Evolutionary conservation across 92 coral and sea anemone species (phyloP).

Genomic region (Nematostella vectensis): DNA sequence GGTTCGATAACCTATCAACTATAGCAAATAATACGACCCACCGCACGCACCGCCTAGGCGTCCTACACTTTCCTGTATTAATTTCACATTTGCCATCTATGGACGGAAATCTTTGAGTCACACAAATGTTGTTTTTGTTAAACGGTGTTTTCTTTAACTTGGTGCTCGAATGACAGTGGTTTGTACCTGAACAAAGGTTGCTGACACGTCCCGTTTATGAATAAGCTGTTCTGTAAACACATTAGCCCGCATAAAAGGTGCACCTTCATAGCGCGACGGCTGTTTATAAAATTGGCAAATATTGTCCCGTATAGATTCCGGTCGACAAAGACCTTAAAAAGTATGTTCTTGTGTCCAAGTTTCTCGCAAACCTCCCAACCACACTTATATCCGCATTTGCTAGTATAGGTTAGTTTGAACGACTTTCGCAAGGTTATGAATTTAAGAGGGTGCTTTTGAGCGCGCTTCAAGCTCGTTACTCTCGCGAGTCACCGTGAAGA

Average conservation of each 20-base stretch:
- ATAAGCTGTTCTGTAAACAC: constrained; percentile 70
- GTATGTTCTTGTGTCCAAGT: background rate
- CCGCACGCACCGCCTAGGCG: no score
- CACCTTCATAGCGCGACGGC: constrained; percentile 44
- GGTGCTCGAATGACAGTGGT: constrained; percentile 60
- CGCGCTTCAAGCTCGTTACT: background rate
- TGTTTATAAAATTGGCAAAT: constrained; percentile 70
- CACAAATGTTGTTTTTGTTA: constrained; percentile 47
- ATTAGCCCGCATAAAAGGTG: constrained; percentile 55
- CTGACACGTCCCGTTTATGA: constrained; percentile 60
- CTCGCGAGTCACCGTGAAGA: background rate
- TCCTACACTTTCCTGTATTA: constrained; percentile 28
- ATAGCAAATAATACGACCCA: no score
- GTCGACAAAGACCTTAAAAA: constrained; percentile 1
- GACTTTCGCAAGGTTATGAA: background rate
- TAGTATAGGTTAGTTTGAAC: no score
- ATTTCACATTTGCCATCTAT: constrained; percentile 82
- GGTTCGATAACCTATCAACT: constrained; percentile 10
- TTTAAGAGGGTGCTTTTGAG: background rate
- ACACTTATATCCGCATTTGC: no score
- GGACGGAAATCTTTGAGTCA: constrained; percentile 64
- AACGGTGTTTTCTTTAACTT: constrained; percentile 46
- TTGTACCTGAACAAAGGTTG: constrained; percentile 52
- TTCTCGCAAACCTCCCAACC: background rate
- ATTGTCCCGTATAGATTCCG: constrained; percentile 47